Conservation (phyloP, 1,140 invertebrate genomes). For the Lycorma delicatula region DNA sequence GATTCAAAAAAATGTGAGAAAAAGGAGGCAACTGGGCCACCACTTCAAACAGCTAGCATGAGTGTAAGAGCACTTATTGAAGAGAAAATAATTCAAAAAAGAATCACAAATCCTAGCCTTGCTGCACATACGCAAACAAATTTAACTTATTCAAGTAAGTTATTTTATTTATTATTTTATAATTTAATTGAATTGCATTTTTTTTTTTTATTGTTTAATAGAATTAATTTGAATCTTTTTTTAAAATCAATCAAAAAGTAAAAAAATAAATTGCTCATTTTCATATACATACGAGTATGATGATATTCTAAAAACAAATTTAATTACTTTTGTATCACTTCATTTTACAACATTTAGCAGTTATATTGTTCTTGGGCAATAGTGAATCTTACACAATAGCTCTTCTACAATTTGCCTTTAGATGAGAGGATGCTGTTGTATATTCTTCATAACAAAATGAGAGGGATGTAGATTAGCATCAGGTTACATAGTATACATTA, state of each 20-base stretch:
- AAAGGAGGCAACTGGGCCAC: slow-evolving; percentile 68
- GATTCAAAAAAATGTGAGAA: slow-evolving; percentile 79
- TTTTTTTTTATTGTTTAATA: neutral
- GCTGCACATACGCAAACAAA: slow-evolving; percentile 25
- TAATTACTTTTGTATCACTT: too few relatives aligned
- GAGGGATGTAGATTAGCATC: too few relatives aligned
- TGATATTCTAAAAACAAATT: too few relatives aligned
- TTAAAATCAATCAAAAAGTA: neutral
- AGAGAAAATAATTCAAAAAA: slow-evolving; percentile 83
- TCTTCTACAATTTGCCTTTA: too few relatives aligned
- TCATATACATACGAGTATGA: too few relatives aligned
- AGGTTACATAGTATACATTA: too few relatives aligned
- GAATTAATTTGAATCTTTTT: neutral
- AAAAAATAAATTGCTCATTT: too few relatives aligned
- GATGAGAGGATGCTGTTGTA: too few relatives aligned
- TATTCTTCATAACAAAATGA: too few relatives aligned
- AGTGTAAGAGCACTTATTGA: slow-evolving; percentile 80
- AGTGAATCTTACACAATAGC: too few relatives aligned
- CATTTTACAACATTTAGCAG: too few relatives aligned
- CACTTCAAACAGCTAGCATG: slow-evolving; percentile 77
- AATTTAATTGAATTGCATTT: neutral
- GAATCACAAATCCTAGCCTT: slow-evolving; percentile 44
- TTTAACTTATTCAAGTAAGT: slow-evolving; percentile 22
- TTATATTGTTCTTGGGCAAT: too few relatives aligned
- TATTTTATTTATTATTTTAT: slow-evolving; percentile 1